Base-by-base conservation (phyloP, 1,140 invertebrate genomes). In the Spodoptera litura region DNA sequence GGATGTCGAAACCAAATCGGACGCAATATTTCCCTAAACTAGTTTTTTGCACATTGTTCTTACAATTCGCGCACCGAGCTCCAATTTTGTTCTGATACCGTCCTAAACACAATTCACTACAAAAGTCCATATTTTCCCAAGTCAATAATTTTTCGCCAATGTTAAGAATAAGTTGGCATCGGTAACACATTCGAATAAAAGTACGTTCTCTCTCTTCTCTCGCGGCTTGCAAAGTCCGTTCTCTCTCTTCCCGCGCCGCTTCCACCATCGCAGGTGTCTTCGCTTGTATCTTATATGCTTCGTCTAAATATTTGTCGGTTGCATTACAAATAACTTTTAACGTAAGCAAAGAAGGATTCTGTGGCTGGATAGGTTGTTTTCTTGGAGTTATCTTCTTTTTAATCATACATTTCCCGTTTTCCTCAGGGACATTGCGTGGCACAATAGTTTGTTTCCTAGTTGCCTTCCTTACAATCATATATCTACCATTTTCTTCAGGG, bases 111-210 rank as follows among this genome's bases (percentile, higher is more conserved):
- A 96, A 95, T 88, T 98, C 98, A 80, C 97, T 97, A 91, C 98
- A 99, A 89, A 98, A 99, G 89, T 99, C 98, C 97, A 99, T 98
- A 0, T 98, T 98, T 94, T 99, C 98, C 98, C 98, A 99, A 0
- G 96, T 96, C 11, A 98, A 92, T 87, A 96, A 96, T 78, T 96
- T 96, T 12, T 97, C 96, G 31, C 96, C 95, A 25, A 88, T 94
- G 80, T 74, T 94, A 62, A 93, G 93, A 78, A 76, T 8, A 27
- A 94, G 81, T 51, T 88, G 78, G 89, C 96, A 96, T 77, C 96
- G 93, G 2, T 90, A 91, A 87, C 96, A 96, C 25, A 92, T 94
- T 12, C 96, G 88, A 1, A 94, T 78, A 84, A 96, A 96, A 64
- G 95, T 95, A 31, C 31, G 31, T 31, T 31, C 31, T 31, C 31